These are phyloP conservation scores for Heterodera schachtii DNA, from an alignment of 1,140 invertebrate genomes.

Conservation along the genomic window DNA sequence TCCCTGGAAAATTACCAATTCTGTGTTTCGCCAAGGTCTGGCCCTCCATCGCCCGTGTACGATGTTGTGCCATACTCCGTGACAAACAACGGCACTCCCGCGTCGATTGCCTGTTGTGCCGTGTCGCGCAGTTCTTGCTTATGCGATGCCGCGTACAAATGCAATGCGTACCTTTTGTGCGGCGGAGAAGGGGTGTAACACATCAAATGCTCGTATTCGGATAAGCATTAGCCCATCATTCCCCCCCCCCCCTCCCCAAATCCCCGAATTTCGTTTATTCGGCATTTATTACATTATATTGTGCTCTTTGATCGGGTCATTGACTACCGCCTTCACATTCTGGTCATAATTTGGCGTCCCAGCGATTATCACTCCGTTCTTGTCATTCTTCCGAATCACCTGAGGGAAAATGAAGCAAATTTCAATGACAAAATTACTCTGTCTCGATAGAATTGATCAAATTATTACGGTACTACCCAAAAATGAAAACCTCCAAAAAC, in stretches of 20 bases:
- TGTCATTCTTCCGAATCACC: conserved; percentile 27
- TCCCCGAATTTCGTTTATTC: too few relatives aligned
- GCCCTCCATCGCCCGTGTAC: neutral
- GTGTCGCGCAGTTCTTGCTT: conserved; percentile 33
- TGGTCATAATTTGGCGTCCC: conserved; percentile 29
- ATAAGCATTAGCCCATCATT: too few relatives aligned
- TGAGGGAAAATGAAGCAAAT: neutral
- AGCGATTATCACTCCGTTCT: conserved; percentile 20
- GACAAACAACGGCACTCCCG: conserved; percentile 33
- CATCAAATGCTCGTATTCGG: neutral
- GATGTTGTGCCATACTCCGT: conserved; percentile 30
- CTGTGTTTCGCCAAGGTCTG: conserved; percentile 8
- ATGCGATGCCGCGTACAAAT: conserved; percentile 28
- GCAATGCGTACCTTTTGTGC: conserved; percentile 13
- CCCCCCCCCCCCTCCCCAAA: too few relatives aligned
- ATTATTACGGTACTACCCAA: too few relatives aligned
- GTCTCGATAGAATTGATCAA: too few relatives aligned
- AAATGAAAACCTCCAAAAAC: too few relatives aligned
- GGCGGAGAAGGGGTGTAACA: neutral
- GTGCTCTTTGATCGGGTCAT: conserved; percentile 25
- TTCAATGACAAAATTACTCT: neutral
- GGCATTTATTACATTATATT: conserved; percentile 18
- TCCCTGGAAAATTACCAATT: neutral
- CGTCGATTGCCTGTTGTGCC: conserved; percentile 26
- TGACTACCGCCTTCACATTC: conserved; percentile 12